A percentile compares a stretch with the other conserved stretches of the same genome.
These are phyloP conservation scores for Eupithecia inturbata DNA, from an alignment of 2,888 invertebrate genomes.

Conservation along the genomic window DNA sequence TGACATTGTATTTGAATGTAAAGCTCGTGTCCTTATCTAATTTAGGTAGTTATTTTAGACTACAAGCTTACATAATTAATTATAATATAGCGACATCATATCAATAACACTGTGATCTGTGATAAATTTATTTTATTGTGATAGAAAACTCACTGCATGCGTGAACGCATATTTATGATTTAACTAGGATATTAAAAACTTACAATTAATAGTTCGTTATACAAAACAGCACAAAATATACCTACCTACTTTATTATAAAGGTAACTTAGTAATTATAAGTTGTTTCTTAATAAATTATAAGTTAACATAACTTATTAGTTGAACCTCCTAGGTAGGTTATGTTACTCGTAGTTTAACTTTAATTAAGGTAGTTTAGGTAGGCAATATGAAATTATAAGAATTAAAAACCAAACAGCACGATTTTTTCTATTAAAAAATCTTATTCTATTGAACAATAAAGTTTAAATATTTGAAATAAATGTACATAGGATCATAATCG, in stretches of 20 bases:
- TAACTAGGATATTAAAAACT: background rate
- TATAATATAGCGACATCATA: background rate
- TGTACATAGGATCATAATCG: background rate
- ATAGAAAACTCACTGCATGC: background rate
- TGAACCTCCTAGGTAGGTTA: slow-evolving; percentile 20
- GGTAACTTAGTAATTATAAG: background rate
- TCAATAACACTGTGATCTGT: background rate
- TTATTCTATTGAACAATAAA: too few species aligned
- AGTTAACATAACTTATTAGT: background rate
- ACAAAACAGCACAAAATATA: slow-evolving; percentile 17
- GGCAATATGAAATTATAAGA: too few species aligned
- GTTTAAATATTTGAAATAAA: background rate
- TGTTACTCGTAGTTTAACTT: background rate
- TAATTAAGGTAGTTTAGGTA: background rate
- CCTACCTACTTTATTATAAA: background rate
- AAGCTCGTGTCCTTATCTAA: background rate
- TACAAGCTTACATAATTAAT: background rate
- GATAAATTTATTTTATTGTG: background rate
- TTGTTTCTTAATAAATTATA: background rate
- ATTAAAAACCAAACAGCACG: background rate
- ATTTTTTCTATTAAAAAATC: too few species aligned
- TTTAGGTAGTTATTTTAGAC: background rate
- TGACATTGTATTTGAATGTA: background rate
- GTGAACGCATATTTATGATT: background rate
- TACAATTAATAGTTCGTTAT: background rate